phyloP scores from a whole-genome alignment of 1,140 invertebrate genomes.

The Mylabris phalerata region DNA sequence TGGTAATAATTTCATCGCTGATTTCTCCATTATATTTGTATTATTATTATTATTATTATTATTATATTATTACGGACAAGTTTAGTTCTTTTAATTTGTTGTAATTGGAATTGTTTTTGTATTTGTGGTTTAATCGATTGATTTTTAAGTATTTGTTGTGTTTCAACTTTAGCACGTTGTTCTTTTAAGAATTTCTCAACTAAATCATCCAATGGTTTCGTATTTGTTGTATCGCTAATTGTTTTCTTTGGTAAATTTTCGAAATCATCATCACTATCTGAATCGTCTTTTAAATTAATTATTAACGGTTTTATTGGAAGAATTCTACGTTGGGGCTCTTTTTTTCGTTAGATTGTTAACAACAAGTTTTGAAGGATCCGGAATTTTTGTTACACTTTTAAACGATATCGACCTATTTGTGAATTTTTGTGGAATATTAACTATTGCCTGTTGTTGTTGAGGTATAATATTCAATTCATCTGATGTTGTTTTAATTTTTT shows the following conservation, averaged over 20 bases:
- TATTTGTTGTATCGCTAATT: background rate
- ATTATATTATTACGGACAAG: background rate
- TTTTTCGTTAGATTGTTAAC: background rate
- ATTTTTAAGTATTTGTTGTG: conserved; percentile 14
- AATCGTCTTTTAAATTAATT: conserved; percentile 34
- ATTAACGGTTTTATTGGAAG: conserved; percentile 35
- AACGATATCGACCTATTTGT: background rate
- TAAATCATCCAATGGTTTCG: conserved; percentile 1
- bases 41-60: background rate
- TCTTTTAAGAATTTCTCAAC: conserved; percentile 37
- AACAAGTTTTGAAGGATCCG: conserved; percentile 3
- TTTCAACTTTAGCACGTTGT: conserved; percentile 37
- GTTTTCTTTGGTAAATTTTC: conserved; percentile 1
- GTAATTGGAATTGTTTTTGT: background rate
- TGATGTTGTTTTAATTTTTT: conserved; percentile 31
- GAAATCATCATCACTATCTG: conserved; percentile 31
- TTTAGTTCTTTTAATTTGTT: background rate
- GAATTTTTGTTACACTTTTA: conserved; percentile 5
- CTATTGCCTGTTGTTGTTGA: conserved; percentile 5
- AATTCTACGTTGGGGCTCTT: background rate
- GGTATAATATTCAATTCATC: background rate
- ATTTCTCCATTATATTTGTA: conserved; percentile 27
- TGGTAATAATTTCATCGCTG: conserved; percentile 36
- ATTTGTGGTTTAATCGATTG: background rate
- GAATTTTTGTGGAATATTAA: background rate